Evolutionary conservation across 2,888 invertebrate species (phyloP).

Genomic region (Eilema caniola): DNA sequence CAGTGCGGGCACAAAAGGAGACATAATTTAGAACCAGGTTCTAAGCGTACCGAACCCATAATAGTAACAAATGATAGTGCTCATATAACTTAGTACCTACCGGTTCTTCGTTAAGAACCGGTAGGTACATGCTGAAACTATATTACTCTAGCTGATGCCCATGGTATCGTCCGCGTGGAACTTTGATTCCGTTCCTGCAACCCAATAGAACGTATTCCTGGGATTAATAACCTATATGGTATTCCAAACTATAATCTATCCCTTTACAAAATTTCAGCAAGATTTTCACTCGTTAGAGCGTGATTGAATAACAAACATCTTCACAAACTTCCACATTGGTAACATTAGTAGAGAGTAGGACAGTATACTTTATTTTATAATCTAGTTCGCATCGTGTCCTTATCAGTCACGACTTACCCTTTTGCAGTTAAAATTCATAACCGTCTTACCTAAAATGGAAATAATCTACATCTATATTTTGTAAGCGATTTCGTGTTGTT

Average conservation of each 20-base stretch:
- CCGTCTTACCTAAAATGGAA: conserved; percentile 39
- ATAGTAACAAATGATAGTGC: conserved; percentile 80
- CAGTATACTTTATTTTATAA: conserved; percentile 46
- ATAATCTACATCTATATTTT: conserved; percentile 56
- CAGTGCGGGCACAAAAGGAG: conserved; percentile 82
- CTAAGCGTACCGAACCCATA: conserved; percentile 76
- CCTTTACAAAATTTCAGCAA: too few species aligned
- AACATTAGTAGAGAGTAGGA: too few species aligned
- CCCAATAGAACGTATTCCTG: too few species aligned
- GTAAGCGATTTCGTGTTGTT: conserved; percentile 62
- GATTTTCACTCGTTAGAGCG: too few species aligned
- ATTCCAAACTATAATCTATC: too few species aligned
- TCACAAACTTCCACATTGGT: too few species aligned
- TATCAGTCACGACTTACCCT: conserved; percentile 57
- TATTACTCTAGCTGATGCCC: conserved; percentile 27
- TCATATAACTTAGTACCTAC: conserved; percentile 41
- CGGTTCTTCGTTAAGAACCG: too few species aligned
- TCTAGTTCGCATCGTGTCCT: conserved; percentile 50
- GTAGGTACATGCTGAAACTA: conserved; percentile 53
- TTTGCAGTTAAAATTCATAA: conserved; percentile 49
- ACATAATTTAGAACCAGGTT: conserved; percentile 77
- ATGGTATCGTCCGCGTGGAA: too few species aligned
- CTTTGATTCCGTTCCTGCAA: too few species aligned
- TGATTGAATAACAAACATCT: too few species aligned
- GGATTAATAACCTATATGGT: too few species aligned